A percentile compares a stretch with the other conserved stretches of the same genome.
Conservation (phyloP, 2,888 invertebrate species). For the Agriopis marginaria region DNA sequence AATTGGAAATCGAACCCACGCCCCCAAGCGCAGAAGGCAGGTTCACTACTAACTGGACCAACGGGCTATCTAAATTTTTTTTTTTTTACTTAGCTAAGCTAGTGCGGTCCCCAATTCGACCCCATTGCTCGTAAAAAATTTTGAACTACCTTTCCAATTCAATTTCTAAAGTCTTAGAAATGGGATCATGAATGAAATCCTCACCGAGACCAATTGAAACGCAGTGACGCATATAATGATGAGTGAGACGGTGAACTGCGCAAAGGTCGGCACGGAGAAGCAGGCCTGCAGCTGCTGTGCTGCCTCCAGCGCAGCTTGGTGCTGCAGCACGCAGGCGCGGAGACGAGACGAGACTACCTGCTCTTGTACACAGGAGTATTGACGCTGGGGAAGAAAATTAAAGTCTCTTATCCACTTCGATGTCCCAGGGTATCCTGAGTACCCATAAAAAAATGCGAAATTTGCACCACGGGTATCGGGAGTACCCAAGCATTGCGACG, state of each 20-base stretch:
- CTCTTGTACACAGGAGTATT: conserved; percentile 59
- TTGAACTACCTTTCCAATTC: too few relatives aligned
- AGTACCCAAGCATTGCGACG: too few relatives aligned
- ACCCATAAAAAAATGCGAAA: too few relatives aligned
- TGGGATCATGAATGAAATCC: conserved; percentile 26
- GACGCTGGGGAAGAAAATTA: conserved; percentile 43
- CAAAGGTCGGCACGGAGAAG: conserved; percentile 77
- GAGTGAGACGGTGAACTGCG: conserved; percentile 82
- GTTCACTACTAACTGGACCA: too few relatives aligned
- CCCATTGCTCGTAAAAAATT: too few relatives aligned
- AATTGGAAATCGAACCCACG: too few relatives aligned
- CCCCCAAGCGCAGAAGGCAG: too few relatives aligned
- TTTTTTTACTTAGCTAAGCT: too few relatives aligned
- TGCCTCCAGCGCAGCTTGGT: conserved; percentile 65
- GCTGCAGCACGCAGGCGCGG: conserved; percentile 60
- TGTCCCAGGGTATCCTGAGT: too few relatives aligned
- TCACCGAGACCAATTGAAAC: conserved; percentile 80
- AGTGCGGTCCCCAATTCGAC: too few relatives aligned
- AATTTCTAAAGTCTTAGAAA: background rate
- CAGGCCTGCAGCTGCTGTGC: conserved; percentile 68
- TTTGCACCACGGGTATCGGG: too few relatives aligned
- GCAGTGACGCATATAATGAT: conserved; percentile 85
- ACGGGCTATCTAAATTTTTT: too few relatives aligned
- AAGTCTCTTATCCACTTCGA: background rate
- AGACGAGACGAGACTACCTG: conserved; percentile 54